Percentiles rank a stretch among this genome's conserved stretches.
phyloP scores from a whole-genome alignment of 2,113 vertebrate species.

The Gymnarchus niloticus region DNA sequence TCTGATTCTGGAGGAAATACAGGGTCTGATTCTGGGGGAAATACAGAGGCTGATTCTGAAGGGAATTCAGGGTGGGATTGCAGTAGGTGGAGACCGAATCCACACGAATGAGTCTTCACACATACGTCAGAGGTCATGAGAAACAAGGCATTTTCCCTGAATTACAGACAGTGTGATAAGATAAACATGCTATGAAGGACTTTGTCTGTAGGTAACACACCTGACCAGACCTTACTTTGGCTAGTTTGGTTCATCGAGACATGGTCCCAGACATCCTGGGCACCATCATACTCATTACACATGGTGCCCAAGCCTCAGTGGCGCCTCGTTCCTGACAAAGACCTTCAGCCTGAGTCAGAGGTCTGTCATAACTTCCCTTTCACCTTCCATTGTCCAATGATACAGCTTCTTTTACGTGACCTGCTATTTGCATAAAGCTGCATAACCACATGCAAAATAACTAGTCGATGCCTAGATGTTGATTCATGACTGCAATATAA shows the following conservation, averaged over 20 bases:
- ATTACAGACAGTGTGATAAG: neutral
- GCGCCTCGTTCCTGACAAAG: neutral
- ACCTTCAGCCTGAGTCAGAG: neutral
- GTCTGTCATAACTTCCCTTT: neutral
- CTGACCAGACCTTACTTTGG: neutral
- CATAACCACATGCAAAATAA: neutral
- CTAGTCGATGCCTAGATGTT: neutral
- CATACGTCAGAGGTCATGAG: neutral
- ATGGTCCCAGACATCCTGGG: too few species aligned
- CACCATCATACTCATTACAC: neutral
- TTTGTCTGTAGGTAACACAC: neutral
- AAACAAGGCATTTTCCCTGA: neutral
- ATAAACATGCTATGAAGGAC: neutral
- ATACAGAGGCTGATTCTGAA: too few species aligned
- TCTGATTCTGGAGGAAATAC: too few species aligned
- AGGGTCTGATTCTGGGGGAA: too few species aligned
- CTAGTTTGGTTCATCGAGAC: neutral
- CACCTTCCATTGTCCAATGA: neutral
- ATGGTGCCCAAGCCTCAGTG: neutral
- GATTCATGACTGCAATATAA: constrained; percentile 3
- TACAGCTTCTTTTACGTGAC: neutral
- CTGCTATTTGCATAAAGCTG: neutral
- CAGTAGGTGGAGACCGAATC: neutral
- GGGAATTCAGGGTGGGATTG: too few species aligned
- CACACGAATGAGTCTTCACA: neutral